A percentile compares a stretch with the other conserved stretches of the same genome.
Evolutionary conservation across 2,113 vertebrate genomes (phyloP).

Genomic region (Cochlearius cochlearius): DNA sequence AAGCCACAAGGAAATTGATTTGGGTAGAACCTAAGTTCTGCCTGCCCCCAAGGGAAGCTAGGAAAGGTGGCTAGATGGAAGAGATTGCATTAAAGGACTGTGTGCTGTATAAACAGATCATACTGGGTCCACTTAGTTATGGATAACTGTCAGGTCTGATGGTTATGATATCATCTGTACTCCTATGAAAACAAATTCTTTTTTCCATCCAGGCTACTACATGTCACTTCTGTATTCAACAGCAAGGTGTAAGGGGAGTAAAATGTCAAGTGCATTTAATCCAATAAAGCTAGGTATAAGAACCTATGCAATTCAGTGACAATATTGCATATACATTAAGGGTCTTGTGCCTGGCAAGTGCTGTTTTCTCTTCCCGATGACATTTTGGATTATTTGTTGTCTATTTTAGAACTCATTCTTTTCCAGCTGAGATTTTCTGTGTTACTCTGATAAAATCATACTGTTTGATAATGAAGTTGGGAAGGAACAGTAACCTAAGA

Average conservation of each 20-base stretch:
- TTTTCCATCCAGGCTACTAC: background rate
- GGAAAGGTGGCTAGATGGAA: background rate
- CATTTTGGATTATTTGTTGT: background rate
- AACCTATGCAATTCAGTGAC: background rate
- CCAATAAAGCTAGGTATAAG: background rate
- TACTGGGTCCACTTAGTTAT: background rate
- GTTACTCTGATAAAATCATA: conserved; percentile 9
- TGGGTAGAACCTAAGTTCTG: background rate
- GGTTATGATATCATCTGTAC: background rate
- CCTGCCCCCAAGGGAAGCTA: background rate
- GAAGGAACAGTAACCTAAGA: background rate
- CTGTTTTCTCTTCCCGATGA: background rate
- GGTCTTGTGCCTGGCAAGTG: background rate
- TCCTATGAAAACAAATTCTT: background rate
- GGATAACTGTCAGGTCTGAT: background rate
- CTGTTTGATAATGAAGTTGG: conserved; percentile 29
- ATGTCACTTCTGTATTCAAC: background rate
- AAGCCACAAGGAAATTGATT: background rate
- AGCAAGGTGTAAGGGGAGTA: background rate
- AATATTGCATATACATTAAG: background rate
- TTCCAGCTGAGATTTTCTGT: background rate
- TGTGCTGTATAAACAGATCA: background rate
- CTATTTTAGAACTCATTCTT: background rate
- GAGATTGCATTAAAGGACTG: background rate
- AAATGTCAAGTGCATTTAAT: background rate